Conservation (phyloP, 2,797 vertebrate species). For the Numenius phaeopus region DNA sequence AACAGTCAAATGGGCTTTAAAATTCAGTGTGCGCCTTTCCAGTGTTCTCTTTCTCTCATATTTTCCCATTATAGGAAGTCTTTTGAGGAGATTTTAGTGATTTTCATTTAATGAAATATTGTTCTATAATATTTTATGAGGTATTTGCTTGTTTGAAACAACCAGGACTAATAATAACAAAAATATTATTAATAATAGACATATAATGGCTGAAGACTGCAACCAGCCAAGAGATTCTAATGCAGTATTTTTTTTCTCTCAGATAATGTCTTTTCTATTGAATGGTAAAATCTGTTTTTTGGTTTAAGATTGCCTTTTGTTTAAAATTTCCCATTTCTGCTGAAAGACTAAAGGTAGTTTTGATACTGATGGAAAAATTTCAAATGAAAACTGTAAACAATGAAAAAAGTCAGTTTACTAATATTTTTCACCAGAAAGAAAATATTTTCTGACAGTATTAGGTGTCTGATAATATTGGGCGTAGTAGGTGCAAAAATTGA, state of each 20-base stretch:
- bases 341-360: background rate
- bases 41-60: background rate
- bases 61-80: background rate
- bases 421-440: background rate
- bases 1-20: conserved; percentile 52
- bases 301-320: background rate
- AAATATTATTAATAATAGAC: background rate
- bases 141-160: conserved; percentile 2
- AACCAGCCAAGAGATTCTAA: background rate
- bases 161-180: background rate
- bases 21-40: conserved; percentile 39
- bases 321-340: background rate
- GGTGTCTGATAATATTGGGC: background rate
- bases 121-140: conserved; percentile 3
- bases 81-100: conserved; percentile 6
- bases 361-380: background rate
- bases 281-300: background rate
- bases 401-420: background rate
- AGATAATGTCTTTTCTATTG: background rate
- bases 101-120: conserved; percentile 24
- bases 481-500: background rate
- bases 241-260: background rate
- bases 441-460: background rate
- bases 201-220: background rate
- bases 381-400: background rate